These are phyloP conservation scores for Hemichromis elongatus DNA, from an alignment of 2,113 vertebrate species.

Conservation along the genomic window DNA sequence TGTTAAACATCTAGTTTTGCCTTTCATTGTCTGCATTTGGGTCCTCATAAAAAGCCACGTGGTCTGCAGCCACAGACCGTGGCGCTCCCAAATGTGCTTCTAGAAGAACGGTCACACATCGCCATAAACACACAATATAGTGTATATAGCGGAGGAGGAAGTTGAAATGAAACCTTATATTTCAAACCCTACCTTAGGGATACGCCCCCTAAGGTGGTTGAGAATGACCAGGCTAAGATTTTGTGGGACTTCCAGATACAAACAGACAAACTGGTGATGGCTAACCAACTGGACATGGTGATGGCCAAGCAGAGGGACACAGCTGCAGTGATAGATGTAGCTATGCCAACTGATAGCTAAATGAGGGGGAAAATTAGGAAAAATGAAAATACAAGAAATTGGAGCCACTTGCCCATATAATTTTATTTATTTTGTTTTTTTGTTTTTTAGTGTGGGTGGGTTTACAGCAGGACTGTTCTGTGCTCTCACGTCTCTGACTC, in stretches of 20 bases:
- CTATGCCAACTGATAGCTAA: not conserved
- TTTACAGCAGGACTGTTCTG: conserved; percentile 91
- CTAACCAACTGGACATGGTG: not conserved
- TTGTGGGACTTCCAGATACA: not conserved
- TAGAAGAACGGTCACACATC: not conserved
- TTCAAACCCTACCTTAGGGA: not conserved
- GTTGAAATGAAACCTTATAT: not conserved
- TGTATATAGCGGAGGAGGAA: not conserved
- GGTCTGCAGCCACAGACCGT: not conserved
- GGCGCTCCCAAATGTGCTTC: not conserved
- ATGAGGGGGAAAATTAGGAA: not conserved
- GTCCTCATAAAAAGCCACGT: not conserved
- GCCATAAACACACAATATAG: not conserved
- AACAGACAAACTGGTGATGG: not conserved
- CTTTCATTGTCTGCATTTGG: not conserved
- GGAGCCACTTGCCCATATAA: not conserved
- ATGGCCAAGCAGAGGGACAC: not conserved
- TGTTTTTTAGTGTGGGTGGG: conserved; percentile 79
- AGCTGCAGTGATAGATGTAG: not conserved
- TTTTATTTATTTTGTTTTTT: not conserved
- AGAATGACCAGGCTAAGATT: not conserved
- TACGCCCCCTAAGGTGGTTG: not conserved
- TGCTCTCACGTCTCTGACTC: conserved; percentile 80
- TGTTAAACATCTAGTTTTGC: not conserved
- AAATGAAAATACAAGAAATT: not conserved